These are phyloP conservation scores for Meloidogyne floridensis DNA, from an alignment of 1,140 invertebrate species.

Conservation along the genomic window DNA sequence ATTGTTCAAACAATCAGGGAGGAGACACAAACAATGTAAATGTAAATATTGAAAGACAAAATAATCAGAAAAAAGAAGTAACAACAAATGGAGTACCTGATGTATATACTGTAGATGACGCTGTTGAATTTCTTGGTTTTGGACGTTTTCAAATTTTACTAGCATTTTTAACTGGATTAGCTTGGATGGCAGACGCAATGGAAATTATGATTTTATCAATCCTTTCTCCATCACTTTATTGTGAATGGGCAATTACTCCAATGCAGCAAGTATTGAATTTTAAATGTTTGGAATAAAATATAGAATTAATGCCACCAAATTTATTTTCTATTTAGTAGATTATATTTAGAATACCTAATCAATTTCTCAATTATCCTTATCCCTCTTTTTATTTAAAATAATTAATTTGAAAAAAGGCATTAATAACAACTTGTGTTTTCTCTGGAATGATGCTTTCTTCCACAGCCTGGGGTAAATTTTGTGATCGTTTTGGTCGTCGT, in stretches of 20 bases:
- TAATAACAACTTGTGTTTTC: constrained; percentile 83
- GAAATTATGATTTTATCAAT: constrained; percentile 96
- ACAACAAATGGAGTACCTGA: constrained; percentile 70
- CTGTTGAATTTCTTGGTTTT: constrained; percentile 91
- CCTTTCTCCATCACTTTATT: constrained; percentile 85
- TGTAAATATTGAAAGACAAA: constrained; percentile 23
- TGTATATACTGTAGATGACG: constrained; percentile 89
- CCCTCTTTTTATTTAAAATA: neutral
- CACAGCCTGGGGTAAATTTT: constrained; percentile 90
- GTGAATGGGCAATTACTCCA: constrained; percentile 86
- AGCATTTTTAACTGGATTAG: constrained; percentile 68
- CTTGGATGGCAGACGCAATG: constrained; percentile 81
- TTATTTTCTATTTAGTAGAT: no score
- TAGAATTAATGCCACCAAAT: no score
- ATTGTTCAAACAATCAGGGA: constrained; percentile 27
- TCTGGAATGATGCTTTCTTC: constrained; percentile 94
- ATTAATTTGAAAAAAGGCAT: constrained; percentile 66
- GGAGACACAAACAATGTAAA: constrained; percentile 35
- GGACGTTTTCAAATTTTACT: constrained; percentile 89
- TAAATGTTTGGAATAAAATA: no score
- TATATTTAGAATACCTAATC: no score
- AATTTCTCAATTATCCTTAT: no score
- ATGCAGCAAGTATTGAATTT: constrained; percentile 67
- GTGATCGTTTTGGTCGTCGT: constrained; percentile 88
- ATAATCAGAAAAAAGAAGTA: constrained; percentile 16